Conservation (phyloP, 2,113 vertebrate species). For the Craseonycteris thonglongyai region DNA sequence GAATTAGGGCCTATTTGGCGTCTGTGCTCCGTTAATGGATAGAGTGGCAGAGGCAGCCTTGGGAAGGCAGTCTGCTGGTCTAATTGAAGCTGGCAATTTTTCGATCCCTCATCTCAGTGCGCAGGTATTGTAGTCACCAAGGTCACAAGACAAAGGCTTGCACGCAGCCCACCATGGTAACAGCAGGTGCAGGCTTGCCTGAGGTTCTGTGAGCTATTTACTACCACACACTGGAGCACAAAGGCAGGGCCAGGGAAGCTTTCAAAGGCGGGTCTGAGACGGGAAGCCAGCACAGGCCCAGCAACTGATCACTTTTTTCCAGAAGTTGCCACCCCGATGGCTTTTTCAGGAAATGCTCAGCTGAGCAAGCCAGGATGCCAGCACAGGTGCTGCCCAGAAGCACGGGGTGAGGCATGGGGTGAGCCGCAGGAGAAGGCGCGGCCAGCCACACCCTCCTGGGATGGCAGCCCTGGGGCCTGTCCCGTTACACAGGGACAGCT, state of each 20-base stretch:
- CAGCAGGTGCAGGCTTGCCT: conserved; percentile 15
- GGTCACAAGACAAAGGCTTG: conserved; percentile 76
- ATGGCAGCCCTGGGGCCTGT: background rate
- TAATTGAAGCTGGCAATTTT: conserved; percentile 80
- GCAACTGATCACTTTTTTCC: fast-evolving
- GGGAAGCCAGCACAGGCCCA: fast-evolving
- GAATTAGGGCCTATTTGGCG: conserved; percentile 75
- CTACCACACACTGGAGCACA: background rate
- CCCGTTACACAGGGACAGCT: background rate
- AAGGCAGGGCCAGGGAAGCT: fast-evolving
- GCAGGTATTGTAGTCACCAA: conserved; percentile 76
- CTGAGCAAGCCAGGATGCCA: background rate
- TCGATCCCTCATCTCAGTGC: conserved; percentile 73
- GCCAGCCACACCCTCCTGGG: background rate
- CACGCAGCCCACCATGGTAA: conserved; percentile 55
- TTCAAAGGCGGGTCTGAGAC: fast-evolving
- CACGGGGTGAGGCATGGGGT: background rate
- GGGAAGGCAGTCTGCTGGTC: conserved; percentile 74
- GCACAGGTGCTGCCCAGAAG: fast-evolving
- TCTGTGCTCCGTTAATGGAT: conserved; percentile 74
- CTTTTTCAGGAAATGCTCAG: background rate
- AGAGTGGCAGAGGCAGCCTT: conserved; percentile 72
- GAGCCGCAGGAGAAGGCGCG: fast-evolving
- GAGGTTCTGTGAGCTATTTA: fast-evolving
- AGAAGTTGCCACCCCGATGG: background rate